phyloP scores from a whole-genome alignment of 1,140 invertebrate species.

The Nautilus pompilius region DNA sequence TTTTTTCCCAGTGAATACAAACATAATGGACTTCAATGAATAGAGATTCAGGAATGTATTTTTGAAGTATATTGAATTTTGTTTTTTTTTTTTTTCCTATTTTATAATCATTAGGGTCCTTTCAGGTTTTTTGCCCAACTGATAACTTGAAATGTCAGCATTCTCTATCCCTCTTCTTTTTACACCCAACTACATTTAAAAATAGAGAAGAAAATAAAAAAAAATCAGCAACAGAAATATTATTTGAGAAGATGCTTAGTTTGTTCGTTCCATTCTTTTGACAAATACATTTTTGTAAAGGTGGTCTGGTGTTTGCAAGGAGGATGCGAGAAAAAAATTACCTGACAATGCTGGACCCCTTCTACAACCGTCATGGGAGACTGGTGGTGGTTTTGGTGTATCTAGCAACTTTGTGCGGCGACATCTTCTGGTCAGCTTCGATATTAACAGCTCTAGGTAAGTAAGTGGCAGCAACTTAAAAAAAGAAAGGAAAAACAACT shows the following conservation, averaged over 20 bases:
- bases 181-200: too few species aligned
- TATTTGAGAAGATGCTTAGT: not conserved
- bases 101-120: too few species aligned
- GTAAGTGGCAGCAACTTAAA: not conserved
- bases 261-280: not conserved
- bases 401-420: conserved; percentile 42
- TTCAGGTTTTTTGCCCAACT: too few species aligned
- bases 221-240: not conserved
- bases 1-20: too few species aligned
- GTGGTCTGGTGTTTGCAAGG: conserved; percentile 43
- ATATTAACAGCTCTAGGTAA: conserved; percentile 50
- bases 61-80: too few species aligned
- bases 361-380: conserved; percentile 38
- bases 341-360: conserved; percentile 51
- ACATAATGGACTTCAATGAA: too few species aligned
- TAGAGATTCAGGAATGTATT: too few species aligned
- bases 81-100: too few species aligned
- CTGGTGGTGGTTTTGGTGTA: conserved; percentile 38
- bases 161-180: too few species aligned
- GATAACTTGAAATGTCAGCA: too few species aligned
- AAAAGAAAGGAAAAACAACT: too few species aligned
- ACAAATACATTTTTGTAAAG: conserved; percentile 15
- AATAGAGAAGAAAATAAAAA: not conserved
- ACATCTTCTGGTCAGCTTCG: conserved; percentile 52
- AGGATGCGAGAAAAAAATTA: conserved; percentile 43